phyloP scores from a whole-genome alignment of 2,797 vertebrate genomes.

The Ateles fusciceps region DNA sequence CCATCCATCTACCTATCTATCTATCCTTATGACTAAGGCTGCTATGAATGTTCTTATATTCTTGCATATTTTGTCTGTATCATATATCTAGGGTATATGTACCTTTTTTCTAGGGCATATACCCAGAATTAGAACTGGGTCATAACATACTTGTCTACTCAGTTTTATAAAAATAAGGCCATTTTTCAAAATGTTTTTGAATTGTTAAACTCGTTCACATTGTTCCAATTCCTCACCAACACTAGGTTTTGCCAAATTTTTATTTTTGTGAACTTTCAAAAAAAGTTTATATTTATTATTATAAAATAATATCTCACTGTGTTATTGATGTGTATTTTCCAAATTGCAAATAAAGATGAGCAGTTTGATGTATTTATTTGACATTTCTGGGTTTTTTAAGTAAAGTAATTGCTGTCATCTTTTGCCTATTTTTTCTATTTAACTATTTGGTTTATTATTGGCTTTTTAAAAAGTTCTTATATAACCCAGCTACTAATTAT shows the following conservation, averaged over 20 bases:
- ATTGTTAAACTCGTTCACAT: background rate
- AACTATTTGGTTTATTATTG: background rate
- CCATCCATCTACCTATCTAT: background rate
- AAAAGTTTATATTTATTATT: background rate
- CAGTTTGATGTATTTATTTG: background rate
- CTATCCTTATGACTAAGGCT: background rate
- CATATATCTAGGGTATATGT: background rate
- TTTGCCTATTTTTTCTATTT: background rate
- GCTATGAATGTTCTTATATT: background rate
- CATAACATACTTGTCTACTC: background rate
- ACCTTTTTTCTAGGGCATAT: background rate
- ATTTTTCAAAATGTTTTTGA: background rate
- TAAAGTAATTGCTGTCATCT: background rate
- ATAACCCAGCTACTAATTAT: background rate
- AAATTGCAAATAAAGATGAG: background rate
- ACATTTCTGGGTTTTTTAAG: background rate
- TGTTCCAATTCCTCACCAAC: background rate
- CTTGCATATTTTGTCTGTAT: background rate
- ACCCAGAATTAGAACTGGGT: background rate
- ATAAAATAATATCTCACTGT: background rate
- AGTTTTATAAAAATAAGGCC: background rate
- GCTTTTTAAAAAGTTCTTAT: background rate
- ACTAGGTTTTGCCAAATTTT: background rate
- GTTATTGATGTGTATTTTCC: background rate
- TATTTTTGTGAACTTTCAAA: background rate